A percentile compares a stretch with the other conserved stretches of the same genome.
Evolutionary conservation across 23 tunicate species (phyloP).

Genomic region (Ciona savignyi): DNA sequence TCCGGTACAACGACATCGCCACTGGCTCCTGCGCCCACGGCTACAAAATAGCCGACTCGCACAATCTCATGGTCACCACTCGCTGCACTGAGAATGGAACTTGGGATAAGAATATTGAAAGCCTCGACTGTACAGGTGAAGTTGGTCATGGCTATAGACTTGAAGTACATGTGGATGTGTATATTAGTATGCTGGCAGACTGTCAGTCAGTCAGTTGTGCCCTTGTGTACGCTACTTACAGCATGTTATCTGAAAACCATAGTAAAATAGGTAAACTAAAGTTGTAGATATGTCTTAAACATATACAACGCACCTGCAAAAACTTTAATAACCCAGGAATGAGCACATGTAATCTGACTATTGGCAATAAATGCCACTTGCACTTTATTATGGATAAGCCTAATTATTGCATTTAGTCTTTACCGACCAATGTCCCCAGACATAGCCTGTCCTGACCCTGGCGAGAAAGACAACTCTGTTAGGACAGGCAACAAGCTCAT

Average conservation of each 20-base stretch:
- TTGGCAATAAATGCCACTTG: neutral
- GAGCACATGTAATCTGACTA: neutral
- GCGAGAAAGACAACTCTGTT: neutral
- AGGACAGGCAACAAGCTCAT: neutral
- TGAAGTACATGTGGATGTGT: too few relatives aligned
- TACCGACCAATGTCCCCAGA: constrained; percentile 7
- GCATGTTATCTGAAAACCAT: too few relatives aligned
- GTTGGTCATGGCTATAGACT: neutral
- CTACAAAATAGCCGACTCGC: constrained; percentile 11
- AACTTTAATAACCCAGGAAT: neutral
- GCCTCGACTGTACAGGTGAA: constrained; percentile 30
- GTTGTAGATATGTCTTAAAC: too few relatives aligned
- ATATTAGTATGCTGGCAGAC: too few relatives aligned
- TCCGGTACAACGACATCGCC: constrained; percentile 25
- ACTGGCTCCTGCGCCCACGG: constrained; percentile 44
- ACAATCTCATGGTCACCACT: neutral
- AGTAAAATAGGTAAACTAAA: too few relatives aligned
- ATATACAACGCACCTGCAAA: too few relatives aligned
- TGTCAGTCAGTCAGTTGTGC: neutral
- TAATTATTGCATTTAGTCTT: too few relatives aligned
- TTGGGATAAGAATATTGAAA: constrained; percentile 22
- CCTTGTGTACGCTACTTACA: neutral
- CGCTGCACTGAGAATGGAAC: constrained; percentile 22
- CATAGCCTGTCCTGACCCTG: constrained; percentile 24
- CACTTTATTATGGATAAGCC: neutral